phyloP scores from a whole-genome alignment of 1,140 invertebrate genomes.

The Heliconius melpomene region DNA sequence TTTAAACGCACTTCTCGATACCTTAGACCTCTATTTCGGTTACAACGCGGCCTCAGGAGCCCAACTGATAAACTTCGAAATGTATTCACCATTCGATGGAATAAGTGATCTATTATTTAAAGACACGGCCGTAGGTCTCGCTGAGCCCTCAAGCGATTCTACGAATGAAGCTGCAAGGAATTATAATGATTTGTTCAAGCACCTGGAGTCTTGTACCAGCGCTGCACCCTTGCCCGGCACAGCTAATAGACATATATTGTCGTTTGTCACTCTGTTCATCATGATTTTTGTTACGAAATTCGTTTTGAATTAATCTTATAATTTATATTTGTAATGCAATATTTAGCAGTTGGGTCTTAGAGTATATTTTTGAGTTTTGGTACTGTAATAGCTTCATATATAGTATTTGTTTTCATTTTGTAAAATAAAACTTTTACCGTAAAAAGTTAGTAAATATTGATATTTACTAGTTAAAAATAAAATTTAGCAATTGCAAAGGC shows the following conservation, averaged over 20 bases:
- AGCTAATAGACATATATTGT: conserved; percentile 46
- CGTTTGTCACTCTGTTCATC: conserved; percentile 52
- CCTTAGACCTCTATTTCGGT: conserved; percentile 57
- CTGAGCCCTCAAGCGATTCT: conserved; percentile 54
- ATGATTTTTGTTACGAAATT: conserved; percentile 33
- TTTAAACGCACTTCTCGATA: conserved; percentile 57
- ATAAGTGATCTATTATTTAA: conserved; percentile 82
- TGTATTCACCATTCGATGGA: conserved; percentile 82
- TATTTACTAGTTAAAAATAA: no score
- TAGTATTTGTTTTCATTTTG: neutral
- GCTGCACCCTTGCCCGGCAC: conserved; percentile 42
- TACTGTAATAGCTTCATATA: neutral
- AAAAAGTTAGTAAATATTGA: no score
- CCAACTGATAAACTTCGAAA: conserved; percentile 79
- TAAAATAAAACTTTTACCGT: no score
- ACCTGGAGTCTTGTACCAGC: conserved; percentile 65
- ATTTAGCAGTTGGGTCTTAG: neutral
- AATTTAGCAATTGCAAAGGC: no score
- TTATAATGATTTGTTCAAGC: conserved; percentile 72
- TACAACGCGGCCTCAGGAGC: conserved; percentile 59
- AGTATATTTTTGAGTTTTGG: neutral
- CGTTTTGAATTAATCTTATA: conserved; percentile 9
- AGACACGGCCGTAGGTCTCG: conserved; percentile 80
- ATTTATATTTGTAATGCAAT: no score
- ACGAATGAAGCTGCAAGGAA: conserved; percentile 61